Base-by-base conservation (phyloP, 2,888 invertebrate genomes). In the Ischnura elegans region DNA sequence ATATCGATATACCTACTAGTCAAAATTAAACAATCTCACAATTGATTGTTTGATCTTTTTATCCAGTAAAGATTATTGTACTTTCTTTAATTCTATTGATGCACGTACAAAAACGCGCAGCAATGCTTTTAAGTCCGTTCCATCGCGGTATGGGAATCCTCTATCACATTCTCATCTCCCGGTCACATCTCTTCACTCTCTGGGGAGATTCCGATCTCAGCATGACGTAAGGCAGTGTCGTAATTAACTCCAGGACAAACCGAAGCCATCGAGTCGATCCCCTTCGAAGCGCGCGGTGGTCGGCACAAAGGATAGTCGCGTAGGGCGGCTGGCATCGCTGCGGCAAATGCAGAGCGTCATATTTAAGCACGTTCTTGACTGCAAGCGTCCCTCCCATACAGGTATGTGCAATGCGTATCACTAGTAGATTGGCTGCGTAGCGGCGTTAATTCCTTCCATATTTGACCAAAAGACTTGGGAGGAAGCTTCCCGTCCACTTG, bases 241-340 rank as follows among this genome's bases (percentile, higher is more conserved):
- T 87, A 87, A 87, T 87, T 87, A 87, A 87, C 87, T 42, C 47
- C 51, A 36, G 51, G 51, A 46, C 86, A 45, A 86, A 46, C 86
- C 19, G 36, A 86, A 86, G 86, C 86, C 86, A n/a, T 46, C 46
- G 45, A 46, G 45, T 86, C 86, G 36, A 87, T 76, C 36, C 76
- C 25, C 61, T 61, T 19, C n/a, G 61, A 47, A 13, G 61, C 61
- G 51, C n/a, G 61, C 4, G 61, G n/a, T 61, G 61, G 61, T n/a
- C n/a, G 25, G n/a, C 8, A 51, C 8, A 61, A 61, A n/a, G n/a
- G 61, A 25, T n/a, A 4, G 61, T 61, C n/a, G 51, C n/a, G 25
- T 8, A 19, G 61, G 61, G n/a, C 61, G n/a, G 61, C n/a, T n/a
- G n/a, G n/a, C 25, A n/a, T 61, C 25, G n/a, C n/a, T n/a, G n/a